A percentile compares a stretch with the other conserved stretches of the same genome.
These are phyloP conservation scores for Turritopsis dohrnii DNA, from an alignment of 30 jellyfish, hydroid and myxozoan genomes.

Conservation along the genomic window DNA sequence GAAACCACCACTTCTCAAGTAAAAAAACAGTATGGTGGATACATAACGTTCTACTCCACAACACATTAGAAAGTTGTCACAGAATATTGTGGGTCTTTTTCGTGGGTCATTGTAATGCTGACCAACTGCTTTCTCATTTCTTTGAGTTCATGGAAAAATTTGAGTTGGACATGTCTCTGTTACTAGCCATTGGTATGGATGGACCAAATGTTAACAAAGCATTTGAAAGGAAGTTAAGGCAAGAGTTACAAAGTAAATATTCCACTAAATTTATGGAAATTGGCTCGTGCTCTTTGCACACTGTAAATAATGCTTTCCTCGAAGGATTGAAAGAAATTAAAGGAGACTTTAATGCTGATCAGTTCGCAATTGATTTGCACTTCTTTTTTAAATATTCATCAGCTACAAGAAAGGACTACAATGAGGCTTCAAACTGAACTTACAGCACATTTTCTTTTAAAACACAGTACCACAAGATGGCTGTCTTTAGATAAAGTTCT, in stretches of 20 bases:
- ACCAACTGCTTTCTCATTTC: neutral
- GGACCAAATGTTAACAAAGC: constrained; percentile 2
- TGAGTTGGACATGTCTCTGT: neutral
- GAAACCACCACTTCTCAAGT: constrained; percentile 10
- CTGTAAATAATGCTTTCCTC: neutral
- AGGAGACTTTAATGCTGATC: neutral
- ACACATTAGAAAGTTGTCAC: neutral
- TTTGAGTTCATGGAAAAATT: neutral
- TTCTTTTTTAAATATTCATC: neutral
- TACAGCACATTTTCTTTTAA: no score
- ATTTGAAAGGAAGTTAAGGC: neutral
- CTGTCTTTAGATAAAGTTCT: no score
- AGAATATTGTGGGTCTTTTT: neutral
- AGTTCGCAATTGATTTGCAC: neutral
- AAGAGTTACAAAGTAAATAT: neutral
- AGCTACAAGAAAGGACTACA: no score
- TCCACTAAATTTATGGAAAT: neutral
- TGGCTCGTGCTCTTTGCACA: constrained; percentile 15
- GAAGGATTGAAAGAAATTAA: no score
- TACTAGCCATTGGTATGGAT: neutral
- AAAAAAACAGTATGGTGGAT: constrained; percentile 1
- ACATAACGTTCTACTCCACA: neutral
- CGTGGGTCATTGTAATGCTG: neutral
- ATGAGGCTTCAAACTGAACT: no score
- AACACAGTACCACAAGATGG: no score